A percentile compares a stretch with the other conserved stretches of the same genome.
Conservation (phyloP, 2,113 vertebrate species). For the Myrmecobius fasciatus region DNA sequence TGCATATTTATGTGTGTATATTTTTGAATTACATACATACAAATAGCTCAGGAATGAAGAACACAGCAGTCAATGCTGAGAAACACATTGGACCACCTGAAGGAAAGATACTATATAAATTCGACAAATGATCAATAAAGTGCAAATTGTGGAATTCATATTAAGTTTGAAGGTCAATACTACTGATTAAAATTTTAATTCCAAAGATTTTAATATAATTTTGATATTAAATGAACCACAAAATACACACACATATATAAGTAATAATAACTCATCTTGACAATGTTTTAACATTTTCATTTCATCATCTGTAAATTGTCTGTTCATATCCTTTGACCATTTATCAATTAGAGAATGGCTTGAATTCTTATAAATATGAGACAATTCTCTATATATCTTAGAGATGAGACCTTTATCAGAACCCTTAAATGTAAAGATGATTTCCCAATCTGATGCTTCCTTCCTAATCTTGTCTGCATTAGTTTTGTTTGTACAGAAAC, state of each 20-base stretch:
- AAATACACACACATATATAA: background rate
- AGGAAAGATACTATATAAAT: background rate
- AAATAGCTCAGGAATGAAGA: background rate
- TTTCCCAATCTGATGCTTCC: too few relatives aligned
- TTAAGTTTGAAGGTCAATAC: background rate
- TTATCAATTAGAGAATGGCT: too few relatives aligned
- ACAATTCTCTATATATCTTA: too few relatives aligned
- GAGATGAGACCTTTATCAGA: too few relatives aligned
- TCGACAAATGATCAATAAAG: background rate
- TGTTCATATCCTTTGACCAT: too few relatives aligned
- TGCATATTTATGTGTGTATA: background rate
- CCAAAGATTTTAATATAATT: background rate
- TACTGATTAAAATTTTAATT: background rate
- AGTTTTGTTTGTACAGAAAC: too few relatives aligned
- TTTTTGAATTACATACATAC: background rate
- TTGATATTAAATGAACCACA: background rate
- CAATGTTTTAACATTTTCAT: background rate
- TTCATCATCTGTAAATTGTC: too few relatives aligned
- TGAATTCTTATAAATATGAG: too few relatives aligned
- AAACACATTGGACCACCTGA: background rate
- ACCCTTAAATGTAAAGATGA: too few relatives aligned
- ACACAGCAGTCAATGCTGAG: background rate
- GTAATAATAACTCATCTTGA: background rate
- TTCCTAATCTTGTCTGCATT: too few relatives aligned
- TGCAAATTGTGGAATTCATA: background rate